Percentiles rank a stretch among this genome's conserved stretches.
Evolutionary conservation across 2,797 vertebrate genomes (phyloP).

Genomic region (Macropus fuliginosus): DNA sequence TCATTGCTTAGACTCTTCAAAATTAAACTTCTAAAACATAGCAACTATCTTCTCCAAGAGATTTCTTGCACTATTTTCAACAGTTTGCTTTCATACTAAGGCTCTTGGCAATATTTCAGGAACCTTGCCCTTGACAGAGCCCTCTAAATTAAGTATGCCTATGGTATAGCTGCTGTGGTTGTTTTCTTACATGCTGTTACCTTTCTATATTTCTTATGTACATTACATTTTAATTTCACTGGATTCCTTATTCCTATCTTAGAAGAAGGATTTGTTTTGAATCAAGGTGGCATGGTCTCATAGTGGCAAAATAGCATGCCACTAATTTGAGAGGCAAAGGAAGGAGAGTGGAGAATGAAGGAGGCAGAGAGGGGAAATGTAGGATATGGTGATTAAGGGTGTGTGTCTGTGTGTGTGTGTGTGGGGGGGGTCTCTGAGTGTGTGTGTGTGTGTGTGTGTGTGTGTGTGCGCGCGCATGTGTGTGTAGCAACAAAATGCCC

Average conservation of each 20-base stretch:
- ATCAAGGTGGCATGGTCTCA: neutral
- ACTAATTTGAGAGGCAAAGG: neutral
- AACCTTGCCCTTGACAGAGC: neutral
- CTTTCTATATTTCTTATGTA: neutral
- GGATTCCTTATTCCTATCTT: neutral
- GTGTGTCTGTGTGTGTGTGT: too few relatives aligned
- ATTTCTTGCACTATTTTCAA: conserved; percentile 9
- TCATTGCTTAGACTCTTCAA: neutral
- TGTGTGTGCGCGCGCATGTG: too few relatives aligned
- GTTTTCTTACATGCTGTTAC: neutral
- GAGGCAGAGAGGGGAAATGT: conserved; percentile 15
- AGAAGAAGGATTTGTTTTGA: conserved; percentile 22
- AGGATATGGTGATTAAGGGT: neutral
- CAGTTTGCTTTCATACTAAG: neutral
- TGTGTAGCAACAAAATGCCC: neutral
- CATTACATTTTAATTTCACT: conserved; percentile 16
- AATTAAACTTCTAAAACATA: conserved; percentile 34
- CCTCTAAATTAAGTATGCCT: neutral
- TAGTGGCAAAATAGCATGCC: neutral
- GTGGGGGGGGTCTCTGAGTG: neutral
- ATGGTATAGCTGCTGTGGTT: neutral
- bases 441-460: neutral
- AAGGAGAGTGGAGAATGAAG: neutral
- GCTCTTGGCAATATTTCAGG: neutral
- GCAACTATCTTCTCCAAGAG: conserved; percentile 9